Evolutionary conservation across 2,888 invertebrate genomes (phyloP).

Genomic region (Leptinotarsa haldemani): DNA sequence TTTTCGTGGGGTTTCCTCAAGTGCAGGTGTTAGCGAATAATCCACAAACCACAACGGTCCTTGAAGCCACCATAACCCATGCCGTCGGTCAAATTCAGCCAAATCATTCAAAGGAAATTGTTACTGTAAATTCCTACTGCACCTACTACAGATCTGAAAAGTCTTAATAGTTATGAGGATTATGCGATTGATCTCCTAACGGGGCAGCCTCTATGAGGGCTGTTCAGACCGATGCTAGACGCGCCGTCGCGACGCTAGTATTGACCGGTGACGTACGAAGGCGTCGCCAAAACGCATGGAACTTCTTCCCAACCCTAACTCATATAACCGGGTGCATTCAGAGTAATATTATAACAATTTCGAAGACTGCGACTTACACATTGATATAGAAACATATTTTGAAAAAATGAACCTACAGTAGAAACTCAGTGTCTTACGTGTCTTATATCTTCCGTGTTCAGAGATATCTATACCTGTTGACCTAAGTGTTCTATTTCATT

Average conservation of each 20-base stretch:
- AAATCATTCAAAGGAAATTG: too few relatives aligned
- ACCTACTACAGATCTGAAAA: not conserved
- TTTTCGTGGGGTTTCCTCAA: too few relatives aligned
- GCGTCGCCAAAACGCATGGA: conserved; percentile 62
- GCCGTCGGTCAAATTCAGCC: too few relatives aligned
- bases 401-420: not conserved
- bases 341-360: conserved; percentile 12
- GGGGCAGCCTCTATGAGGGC: conserved; percentile 21
- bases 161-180: conserved; percentile 65
- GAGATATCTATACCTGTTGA: conserved; percentile 43
- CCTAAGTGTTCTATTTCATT: not conserved
- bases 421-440: conserved; percentile 1
- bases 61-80: too few relatives aligned
- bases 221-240: conserved; percentile 45
- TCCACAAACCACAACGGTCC: too few relatives aligned
- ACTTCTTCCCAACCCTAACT: conserved; percentile 43
- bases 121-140: too few relatives aligned
- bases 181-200: not conserved
- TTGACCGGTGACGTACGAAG: conserved; percentile 66
- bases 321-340: conserved; percentile 43
- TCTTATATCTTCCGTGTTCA: conserved; percentile 2
- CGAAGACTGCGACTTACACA: conserved; percentile 3
- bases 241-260: conserved; percentile 66
- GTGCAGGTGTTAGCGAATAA: too few relatives aligned
- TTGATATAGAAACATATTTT: not conserved